Evolutionary conservation across 2,797 vertebrate genomes (phyloP).

Genomic region (Sebastes elongatus): DNA sequence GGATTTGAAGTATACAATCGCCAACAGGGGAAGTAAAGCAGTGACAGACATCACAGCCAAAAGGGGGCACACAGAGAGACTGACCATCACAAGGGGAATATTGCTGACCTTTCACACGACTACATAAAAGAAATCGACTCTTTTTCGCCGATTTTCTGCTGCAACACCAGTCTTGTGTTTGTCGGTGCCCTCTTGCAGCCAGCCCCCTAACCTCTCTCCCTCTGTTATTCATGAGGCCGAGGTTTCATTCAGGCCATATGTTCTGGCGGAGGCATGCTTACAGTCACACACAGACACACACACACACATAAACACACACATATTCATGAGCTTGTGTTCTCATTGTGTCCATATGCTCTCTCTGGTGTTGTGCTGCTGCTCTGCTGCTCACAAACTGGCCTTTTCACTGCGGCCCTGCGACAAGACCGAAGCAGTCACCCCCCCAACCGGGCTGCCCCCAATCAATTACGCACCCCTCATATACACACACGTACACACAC

Average conservation of each 20-base stretch:
- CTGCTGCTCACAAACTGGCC: constrained; percentile 86
- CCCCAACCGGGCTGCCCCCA: constrained; percentile 68
- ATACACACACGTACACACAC: constrained; percentile 26
- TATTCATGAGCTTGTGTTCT: constrained; percentile 87
- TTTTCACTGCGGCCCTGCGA: constrained; percentile 76
- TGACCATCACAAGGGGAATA: constrained; percentile 16
- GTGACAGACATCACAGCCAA: constrained; percentile 23
- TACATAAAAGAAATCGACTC: neutral
- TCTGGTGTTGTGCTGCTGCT: constrained; percentile 85
- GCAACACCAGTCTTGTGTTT: neutral
- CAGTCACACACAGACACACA: constrained; percentile 46
- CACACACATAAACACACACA: constrained; percentile 64
- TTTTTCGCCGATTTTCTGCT: neutral
- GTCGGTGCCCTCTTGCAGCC: constrained; percentile 7
- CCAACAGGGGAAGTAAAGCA: constrained; percentile 8
- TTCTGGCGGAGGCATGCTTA: constrained; percentile 64
- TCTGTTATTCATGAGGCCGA: constrained; percentile 66
- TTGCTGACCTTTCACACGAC: constrained; percentile 10
- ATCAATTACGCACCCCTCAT: constrained; percentile 67
- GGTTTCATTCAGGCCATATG: constrained; percentile 78
- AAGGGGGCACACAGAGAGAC: neutral
- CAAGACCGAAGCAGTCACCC: constrained; percentile 54
- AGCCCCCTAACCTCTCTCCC: constrained; percentile 24
- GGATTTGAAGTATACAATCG: constrained; percentile 45
- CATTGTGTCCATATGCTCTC: constrained; percentile 89